Evolutionary conservation across 2,888 invertebrate species (phyloP).

Genomic region (Neoscelio sp.): DNA sequence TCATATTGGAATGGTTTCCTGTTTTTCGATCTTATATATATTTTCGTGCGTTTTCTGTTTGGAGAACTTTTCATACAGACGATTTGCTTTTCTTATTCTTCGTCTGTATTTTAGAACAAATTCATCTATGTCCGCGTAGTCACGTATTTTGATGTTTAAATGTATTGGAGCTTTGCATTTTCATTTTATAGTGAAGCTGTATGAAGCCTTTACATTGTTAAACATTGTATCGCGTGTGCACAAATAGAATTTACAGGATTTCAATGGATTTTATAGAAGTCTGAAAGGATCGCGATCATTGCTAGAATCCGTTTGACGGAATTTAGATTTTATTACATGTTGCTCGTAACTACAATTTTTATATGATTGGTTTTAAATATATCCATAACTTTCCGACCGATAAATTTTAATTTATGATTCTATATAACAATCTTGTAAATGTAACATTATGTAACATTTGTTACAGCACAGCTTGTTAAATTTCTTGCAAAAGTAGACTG

Average conservation of each 20-base stretch:
- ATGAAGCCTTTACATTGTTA: slow-evolving; percentile 6
- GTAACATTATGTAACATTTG: too few species aligned
- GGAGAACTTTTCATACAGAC: not conserved
- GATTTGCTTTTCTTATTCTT: slow-evolving; percentile 14
- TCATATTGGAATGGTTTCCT: slow-evolving; percentile 48
- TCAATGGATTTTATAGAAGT: not conserved
- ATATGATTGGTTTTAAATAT: too few species aligned
- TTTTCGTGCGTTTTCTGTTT: slow-evolving; percentile 3
- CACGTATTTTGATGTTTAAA: not conserved
- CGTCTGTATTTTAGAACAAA: slow-evolving; percentile 5
- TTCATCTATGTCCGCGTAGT: slow-evolving; percentile 8
- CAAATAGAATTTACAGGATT: not conserved
- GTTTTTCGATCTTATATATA: slow-evolving; percentile 37
- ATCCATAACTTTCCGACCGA: too few species aligned
- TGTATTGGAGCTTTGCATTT: slow-evolving; percentile 3
- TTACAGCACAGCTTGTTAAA: too few species aligned
- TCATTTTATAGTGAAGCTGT: slow-evolving; percentile 6
- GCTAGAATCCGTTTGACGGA: not conserved
- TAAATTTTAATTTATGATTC: too few species aligned
- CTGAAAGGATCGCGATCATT: not conserved
- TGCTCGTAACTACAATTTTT: not conserved
- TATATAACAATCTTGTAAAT: too few species aligned
- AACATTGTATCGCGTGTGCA: not conserved
- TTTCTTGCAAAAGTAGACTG: too few species aligned
- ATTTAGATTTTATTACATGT: not conserved